Conservation (phyloP, 2,888 invertebrate species). For the Volucella zonaria region DNA sequence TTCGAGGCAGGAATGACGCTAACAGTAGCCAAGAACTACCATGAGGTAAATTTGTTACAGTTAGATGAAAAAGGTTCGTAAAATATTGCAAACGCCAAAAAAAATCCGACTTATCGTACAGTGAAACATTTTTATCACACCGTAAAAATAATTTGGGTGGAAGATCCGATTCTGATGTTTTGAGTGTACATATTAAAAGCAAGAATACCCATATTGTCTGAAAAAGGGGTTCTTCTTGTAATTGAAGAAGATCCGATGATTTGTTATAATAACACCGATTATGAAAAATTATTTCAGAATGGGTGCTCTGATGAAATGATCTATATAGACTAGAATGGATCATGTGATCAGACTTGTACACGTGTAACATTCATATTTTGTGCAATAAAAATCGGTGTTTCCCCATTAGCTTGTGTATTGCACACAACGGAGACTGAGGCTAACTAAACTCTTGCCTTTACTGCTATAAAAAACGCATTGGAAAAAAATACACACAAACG, state of each 20-base stretch:
- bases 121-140: background rate
- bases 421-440: slow-evolving; percentile 17
- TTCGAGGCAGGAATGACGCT: background rate
- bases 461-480: too few species aligned
- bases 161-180: slow-evolving; percentile 3
- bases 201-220: background rate
- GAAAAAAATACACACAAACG: background rate
- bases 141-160: slow-evolving; percentile 5
- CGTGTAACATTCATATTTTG: slow-evolving; percentile 18
- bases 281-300: slow-evolving; percentile 14
- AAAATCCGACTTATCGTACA: slow-evolving; percentile 7
- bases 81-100: background rate
- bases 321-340: slow-evolving; percentile 9
- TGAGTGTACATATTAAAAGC: background rate
- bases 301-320: slow-evolving; percentile 23
- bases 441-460: too few species aligned
- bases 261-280: slow-evolving; percentile 6
- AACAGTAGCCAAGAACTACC: background rate
- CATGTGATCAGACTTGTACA: slow-evolving; percentile 24
- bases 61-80: background rate
- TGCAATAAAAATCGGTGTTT: slow-evolving; percentile 13
- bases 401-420: slow-evolving; percentile 19
- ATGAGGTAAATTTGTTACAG: background rate
- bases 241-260: slow-evolving; percentile 13
- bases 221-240: slow-evolving; percentile 17